Evolutionary conservation across 1,140 invertebrate species (phyloP).

Genomic region (Drosophila quadrilineata): DNA sequence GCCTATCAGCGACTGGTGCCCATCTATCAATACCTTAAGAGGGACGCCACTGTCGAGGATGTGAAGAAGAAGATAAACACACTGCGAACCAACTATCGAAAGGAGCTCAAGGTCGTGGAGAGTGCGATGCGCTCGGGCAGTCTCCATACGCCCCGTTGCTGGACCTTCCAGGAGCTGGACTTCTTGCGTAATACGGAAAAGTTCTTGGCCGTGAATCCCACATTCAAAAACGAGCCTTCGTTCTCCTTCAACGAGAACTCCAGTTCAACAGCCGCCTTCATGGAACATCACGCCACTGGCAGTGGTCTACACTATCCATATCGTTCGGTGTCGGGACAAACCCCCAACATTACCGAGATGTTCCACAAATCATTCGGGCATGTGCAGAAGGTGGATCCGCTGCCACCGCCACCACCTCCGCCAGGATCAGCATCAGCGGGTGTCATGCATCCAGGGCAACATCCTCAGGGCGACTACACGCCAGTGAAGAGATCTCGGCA

Average conservation of each 20-base stretch:
- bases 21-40: conserved; percentile 73
- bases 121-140: conserved; percentile 60
- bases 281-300: conserved; percentile 44
- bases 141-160: conserved; percentile 68
- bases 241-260: conserved; percentile 66
- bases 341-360: conserved; percentile 72
- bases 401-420: conserved; percentile 41
- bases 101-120: conserved; percentile 74
- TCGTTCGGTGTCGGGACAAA: conserved; percentile 33
- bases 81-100: conserved; percentile 71
- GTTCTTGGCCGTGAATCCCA: conserved; percentile 69
- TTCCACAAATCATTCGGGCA: conserved; percentile 75
- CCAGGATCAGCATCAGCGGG: background rate
- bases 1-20: conserved; percentile 71
- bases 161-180: conserved; percentile 75
- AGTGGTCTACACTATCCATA: conserved; percentile 42
- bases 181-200: conserved; percentile 75
- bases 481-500: conserved; percentile 39
- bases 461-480: conserved; percentile 9
- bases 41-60: conserved; percentile 73
- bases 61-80: conserved; percentile 80
- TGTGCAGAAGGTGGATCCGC: conserved; percentile 38
- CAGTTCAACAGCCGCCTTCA: conserved; percentile 49
- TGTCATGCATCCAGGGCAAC: conserved; percentile 23
- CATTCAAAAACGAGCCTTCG: conserved; percentile 56